phyloP scores from a whole-genome alignment of 2,113 vertebrate species.

The Psammodynastes pulverulentus region DNA sequence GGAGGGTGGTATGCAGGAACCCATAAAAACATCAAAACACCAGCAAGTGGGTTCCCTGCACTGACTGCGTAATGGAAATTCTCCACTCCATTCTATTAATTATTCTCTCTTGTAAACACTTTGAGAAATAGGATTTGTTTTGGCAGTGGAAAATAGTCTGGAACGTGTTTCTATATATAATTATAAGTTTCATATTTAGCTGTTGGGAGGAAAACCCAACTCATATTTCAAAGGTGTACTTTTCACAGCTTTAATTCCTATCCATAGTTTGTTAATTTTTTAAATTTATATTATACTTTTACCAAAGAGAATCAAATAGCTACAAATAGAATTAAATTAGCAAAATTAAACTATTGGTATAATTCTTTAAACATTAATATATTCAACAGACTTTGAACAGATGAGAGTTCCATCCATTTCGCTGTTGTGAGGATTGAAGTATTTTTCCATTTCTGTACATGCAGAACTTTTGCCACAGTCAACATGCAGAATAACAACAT shows the following conservation, averaged over 20 bases:
- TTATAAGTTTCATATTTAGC: not conserved
- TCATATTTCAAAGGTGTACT: not conserved
- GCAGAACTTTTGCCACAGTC: not conserved
- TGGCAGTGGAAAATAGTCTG: slow-evolving; percentile 12
- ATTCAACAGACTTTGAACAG: not conserved
- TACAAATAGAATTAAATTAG: not conserved
- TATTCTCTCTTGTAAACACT: slow-evolving; percentile 24
- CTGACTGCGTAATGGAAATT: slow-evolving; percentile 20
- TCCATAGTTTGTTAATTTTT: not conserved
- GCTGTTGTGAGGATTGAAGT: not conserved
- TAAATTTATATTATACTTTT: not conserved
- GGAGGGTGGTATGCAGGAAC: slow-evolving; percentile 4
- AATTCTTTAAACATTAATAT: not conserved
- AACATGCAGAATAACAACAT: not conserved
- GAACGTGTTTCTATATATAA: slow-evolving; percentile 13
- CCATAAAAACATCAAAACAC: not conserved
- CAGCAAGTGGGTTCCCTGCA: slow-evolving; percentile 6
- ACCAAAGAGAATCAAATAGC: not conserved
- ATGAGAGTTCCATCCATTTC: not conserved
- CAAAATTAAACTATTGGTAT: not conserved
- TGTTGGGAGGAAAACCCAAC: not conserved
- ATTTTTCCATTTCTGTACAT: not conserved
- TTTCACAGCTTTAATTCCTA: not conserved
- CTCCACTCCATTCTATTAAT: slow-evolving; percentile 2
- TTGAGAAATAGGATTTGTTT: slow-evolving; percentile 12